Evolutionary conservation across 2,113 vertebrate genomes (phyloP).

Genomic region (Ardeotis arabs): DNA sequence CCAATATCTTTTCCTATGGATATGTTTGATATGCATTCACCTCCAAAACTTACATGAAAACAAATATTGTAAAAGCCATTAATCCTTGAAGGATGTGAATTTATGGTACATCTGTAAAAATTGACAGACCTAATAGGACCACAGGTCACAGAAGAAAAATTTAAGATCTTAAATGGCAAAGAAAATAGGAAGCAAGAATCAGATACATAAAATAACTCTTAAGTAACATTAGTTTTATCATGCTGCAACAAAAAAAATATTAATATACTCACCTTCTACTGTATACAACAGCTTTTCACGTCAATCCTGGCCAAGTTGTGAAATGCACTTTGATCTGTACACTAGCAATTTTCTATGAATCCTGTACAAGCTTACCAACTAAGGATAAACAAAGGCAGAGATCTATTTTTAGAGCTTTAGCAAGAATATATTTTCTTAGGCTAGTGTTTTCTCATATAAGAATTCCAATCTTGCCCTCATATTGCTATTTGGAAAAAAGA

Average conservation of each 20-base stretch:
- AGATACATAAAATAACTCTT: not conserved
- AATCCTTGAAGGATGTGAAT: not conserved
- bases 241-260: not conserved
- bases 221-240: not conserved
- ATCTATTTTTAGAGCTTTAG: not conserved
- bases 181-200: not conserved
- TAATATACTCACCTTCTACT: conserved; percentile 33
- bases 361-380: conserved; percentile 49
- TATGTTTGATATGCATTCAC: not conserved
- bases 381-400: not conserved
- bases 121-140: not conserved
- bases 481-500: not conserved
- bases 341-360: conserved; percentile 14
- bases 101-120: not conserved
- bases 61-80: not conserved
- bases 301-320: conserved; percentile 27
- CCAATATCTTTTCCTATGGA: not conserved
- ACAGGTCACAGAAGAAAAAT: not conserved
- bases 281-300: conserved; percentile 24
- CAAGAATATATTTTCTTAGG: not conserved
- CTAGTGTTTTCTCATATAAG: not conserved
- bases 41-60: not conserved
- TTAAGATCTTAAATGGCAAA: not conserved
- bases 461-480: not conserved
- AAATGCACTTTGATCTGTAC: not conserved